A percentile compares a stretch with the other conserved stretches of the same genome.
Evolutionary conservation across 1,140 invertebrate species (phyloP).

Genomic region (Sinonovacula constricta): DNA sequence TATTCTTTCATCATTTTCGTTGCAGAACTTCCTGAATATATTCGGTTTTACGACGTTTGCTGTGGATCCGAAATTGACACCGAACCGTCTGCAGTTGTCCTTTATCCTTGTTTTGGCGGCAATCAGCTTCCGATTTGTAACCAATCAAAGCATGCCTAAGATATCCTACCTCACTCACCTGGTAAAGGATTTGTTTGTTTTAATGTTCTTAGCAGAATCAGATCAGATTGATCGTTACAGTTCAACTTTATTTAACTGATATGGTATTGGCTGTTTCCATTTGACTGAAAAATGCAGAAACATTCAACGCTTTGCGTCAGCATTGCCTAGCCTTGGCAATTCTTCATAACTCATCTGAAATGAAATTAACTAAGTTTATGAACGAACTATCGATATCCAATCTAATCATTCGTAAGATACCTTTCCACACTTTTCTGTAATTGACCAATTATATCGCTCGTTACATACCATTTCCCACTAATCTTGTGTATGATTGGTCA

Average conservation of each 20-base stretch:
- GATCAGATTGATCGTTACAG: not conserved
- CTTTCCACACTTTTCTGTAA: not conserved
- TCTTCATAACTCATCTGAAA: too few species aligned
- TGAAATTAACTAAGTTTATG: not conserved
- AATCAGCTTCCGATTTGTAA: slow-evolving; percentile 72
- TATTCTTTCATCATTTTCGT: too few species aligned
- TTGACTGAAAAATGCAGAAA: too few species aligned
- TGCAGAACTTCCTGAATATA: slow-evolving; percentile 69
- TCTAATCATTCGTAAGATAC: not conserved
- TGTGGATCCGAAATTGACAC: slow-evolving; percentile 57
- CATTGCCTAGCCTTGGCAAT: too few species aligned
- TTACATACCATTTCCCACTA: not conserved
- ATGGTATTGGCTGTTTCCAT: not conserved
- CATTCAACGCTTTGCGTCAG: too few species aligned
- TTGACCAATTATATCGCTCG: not conserved
- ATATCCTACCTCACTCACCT: slow-evolving; percentile 74
- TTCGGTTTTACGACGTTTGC: slow-evolving; percentile 71
- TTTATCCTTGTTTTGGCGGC: slow-evolving; percentile 72
- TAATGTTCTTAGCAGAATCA: too few species aligned
- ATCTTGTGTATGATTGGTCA: not conserved
- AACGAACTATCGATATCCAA: not conserved
- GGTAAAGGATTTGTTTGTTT: slow-evolving; percentile 52
- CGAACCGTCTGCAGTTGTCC: slow-evolving; percentile 71
- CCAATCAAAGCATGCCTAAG: slow-evolving; percentile 72
- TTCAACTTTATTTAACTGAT: not conserved